Evolutionary conservation across 37 sponge, comb jelly and placozoan genomes (phyloP).

Genomic region (Oopsacas minuta): DNA sequence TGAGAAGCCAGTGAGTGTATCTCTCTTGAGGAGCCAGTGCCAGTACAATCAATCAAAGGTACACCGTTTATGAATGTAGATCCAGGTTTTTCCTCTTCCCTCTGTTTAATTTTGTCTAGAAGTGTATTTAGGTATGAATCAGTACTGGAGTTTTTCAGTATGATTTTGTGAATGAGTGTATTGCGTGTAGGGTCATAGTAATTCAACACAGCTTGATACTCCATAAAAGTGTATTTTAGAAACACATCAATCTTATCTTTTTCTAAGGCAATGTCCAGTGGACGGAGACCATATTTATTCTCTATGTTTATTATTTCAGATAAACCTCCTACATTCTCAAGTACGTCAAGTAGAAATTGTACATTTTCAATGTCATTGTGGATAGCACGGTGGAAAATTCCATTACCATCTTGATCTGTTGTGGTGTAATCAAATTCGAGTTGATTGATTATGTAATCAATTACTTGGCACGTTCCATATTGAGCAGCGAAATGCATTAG

Average conservation of each 20-base stretch:
- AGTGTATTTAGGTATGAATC: not conserved
- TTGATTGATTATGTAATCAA: not conserved
- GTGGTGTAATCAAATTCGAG: not conserved
- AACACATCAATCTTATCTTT: not conserved
- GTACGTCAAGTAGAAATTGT: not conserved
- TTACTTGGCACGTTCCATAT: not conserved
- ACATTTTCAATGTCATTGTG: not conserved
- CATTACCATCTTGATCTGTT: not conserved
- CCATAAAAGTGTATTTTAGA: not conserved
- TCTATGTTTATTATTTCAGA: not conserved
- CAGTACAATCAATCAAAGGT: not conserved
- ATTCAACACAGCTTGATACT: not conserved
- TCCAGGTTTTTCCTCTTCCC: not conserved
- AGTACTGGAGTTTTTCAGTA: not conserved
- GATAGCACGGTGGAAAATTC: not conserved
- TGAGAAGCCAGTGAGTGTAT: not conserved
- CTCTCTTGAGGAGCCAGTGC: not conserved
- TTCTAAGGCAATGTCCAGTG: not conserved
- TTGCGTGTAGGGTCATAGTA: not conserved
- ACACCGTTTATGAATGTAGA: not conserved
- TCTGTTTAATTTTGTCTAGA: not conserved
- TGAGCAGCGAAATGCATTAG: constrained; percentile 3
- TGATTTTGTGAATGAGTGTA: not conserved
- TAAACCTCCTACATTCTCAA: not conserved
- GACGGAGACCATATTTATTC: not conserved